Base-by-base conservation (phyloP, 1,140 invertebrate genomes). In the Lordiphosa mommai region DNA sequence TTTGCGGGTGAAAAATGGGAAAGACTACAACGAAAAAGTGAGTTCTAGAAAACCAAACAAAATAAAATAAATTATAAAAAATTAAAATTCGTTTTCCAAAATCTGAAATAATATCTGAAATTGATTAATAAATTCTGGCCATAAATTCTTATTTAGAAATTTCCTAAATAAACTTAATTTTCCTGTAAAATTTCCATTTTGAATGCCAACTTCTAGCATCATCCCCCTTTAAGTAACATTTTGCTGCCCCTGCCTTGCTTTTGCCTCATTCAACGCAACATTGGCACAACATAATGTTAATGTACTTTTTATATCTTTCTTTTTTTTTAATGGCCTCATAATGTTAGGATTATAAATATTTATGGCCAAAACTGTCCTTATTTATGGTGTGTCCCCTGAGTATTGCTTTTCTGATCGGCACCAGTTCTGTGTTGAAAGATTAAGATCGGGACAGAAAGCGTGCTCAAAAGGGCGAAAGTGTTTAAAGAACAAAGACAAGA, bases 281-380 rank as follows among this genome's bases (percentile, higher is more conserved):
- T 56, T 59, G 59, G 12, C 49, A 30, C 5, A 56, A 66, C 50
- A 36, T 56, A 38, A 55, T 49, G 48, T 68, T 68, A 38, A 77
- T 72, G 68, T 60, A 47, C 43, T 46, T 64, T 58, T 48, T 59
- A 58, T 72, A 79, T 55, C 53, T 40, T 61, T 32, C 13, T 14
- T 10, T 64, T 58, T 77, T 55, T 70, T 82, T 74, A 74, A 79
- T 80, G 47, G 65, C 46, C 70, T 44, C 57, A 57, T 65, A 82
- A 52, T 61, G 40, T 41, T 55, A 40, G 51, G 34, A 46, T 44
- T 56, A 29, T 41, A 41, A 61, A 60, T 74, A 80, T 70, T 70
- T 69, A 61, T 64, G 46, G 53, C 49, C 13, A 44, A 9, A 34
- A 30, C 61, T 52, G 65, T 46, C 34, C 47, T 72, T 76, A 76